A percentile compares a stretch with the other conserved stretches of the same genome.
Evolutionary conservation across 2,797 vertebrate genomes (phyloP).

Genomic region (Sebastes variabilis): DNA sequence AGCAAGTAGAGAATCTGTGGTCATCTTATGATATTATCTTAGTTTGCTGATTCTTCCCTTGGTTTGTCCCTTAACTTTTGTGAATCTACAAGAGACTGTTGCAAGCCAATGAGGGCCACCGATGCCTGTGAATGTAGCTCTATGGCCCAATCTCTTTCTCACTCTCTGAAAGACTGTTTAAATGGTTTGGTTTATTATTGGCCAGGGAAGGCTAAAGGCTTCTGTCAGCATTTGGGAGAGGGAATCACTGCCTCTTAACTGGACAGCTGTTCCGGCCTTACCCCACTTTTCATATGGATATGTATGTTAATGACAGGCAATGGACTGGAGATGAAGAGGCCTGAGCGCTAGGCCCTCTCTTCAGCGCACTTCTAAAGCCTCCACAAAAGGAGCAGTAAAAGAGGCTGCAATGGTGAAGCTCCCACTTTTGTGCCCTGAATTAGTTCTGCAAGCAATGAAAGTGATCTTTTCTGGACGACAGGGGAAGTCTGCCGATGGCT

Average conservation of each 20-base stretch:
- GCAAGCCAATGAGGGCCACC: slow-evolving; percentile 86
- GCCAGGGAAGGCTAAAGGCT: slow-evolving; percentile 95
- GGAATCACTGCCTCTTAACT: slow-evolving; percentile 93
- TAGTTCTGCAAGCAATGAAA: slow-evolving; percentile 99
- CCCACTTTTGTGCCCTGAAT: slow-evolving; percentile 99
- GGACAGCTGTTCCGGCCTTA: slow-evolving; percentile 99
- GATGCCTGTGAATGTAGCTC: slow-evolving; percentile 90
- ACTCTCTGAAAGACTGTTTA: slow-evolving; percentile 93
- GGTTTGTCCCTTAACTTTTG: slow-evolving; percentile 75
- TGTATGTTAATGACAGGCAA: slow-evolving; percentile 99
- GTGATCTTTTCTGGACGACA: slow-evolving; percentile 99
- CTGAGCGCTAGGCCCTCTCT: slow-evolving; percentile 95
- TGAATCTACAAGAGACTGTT: slow-evolving; percentile 88
- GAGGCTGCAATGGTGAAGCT: slow-evolving; percentile 97
- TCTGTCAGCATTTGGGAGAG: slow-evolving; percentile 97
- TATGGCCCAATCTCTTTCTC: slow-evolving; percentile 88
- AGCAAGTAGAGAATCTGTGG: neutral
- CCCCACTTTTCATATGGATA: slow-evolving; percentile 99
- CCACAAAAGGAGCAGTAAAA: slow-evolving; percentile 99
- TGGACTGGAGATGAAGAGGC: slow-evolving; percentile 99
- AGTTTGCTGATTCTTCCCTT: slow-evolving; percentile 45
- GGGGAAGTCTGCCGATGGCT: slow-evolving; percentile 99
- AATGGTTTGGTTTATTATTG: slow-evolving; percentile 99
- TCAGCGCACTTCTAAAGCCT: slow-evolving; percentile 98
- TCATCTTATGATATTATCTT: slow-evolving; percentile 46